phyloP scores from a whole-genome alignment of 1,140 invertebrate species.

The Scaptomyza graminum region DNA sequence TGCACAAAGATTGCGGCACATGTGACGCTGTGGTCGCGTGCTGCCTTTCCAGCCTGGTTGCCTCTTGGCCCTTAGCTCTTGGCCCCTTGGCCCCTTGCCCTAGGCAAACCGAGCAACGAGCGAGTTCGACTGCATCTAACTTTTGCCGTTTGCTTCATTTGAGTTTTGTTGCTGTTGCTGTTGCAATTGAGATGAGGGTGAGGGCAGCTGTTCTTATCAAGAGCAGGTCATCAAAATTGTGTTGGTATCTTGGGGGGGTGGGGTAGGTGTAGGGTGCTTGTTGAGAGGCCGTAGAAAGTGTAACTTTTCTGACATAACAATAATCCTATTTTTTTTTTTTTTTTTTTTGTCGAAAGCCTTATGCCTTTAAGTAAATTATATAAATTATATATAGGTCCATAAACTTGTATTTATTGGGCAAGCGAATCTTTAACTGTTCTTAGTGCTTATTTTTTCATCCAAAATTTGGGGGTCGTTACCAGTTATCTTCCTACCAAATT shows the following conservation, averaged over 20 bases:
- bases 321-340: constrained; percentile 22
- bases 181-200: constrained; percentile 54
- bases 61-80: constrained; percentile 18
- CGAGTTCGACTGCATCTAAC: constrained; percentile 32
- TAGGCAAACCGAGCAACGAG: constrained; percentile 2
- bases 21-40: constrained; percentile 79
- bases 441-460: no score
- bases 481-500: no score
- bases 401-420: neutral
- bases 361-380: neutral
- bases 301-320: constrained; percentile 47
- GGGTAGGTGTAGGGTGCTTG: constrained; percentile 19
- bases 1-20: constrained; percentile 69
- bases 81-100: constrained; percentile 21
- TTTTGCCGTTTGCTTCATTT: constrained; percentile 59
- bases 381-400: neutral
- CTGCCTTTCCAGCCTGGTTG: constrained; percentile 38
- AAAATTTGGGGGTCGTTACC: no score
- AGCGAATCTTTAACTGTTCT: no score
- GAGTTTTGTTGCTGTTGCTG: constrained; percentile 38
- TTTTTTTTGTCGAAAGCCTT: constrained; percentile 25
- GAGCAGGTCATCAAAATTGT: constrained; percentile 71
- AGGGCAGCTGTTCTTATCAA: constrained; percentile 63
- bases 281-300: constrained; percentile 61
- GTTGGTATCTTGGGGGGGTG: neutral